Evolutionary conservation across 2,888 invertebrate genomes (phyloP), one percentile per base, ranked within the genome.

Genomic region (Mongoloraphidia duomilia): DNA sequence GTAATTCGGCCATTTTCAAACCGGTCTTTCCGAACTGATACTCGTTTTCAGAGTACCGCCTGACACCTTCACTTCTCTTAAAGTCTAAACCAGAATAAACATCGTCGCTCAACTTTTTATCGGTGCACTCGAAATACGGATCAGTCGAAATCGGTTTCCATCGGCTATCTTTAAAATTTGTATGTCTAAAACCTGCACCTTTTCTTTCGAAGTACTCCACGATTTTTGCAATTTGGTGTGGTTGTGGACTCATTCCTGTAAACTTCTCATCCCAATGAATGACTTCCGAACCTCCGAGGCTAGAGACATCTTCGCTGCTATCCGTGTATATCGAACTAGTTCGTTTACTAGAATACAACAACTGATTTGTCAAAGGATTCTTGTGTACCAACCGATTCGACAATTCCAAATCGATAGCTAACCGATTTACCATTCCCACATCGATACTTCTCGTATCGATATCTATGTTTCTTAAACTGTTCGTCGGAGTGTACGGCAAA

Each of bases 141-240:
- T 66, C 65, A 9, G 65, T 59, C 26, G 67, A 64, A 55, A 63
- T 65, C 9, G 65, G 56, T 50, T 64, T 65, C 53, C 63, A 57
- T 3, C 64, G 61, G 9, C 64, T 62, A 45, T 69, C 62, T 36
- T 66, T 66, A 36, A 65, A 65, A 9, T 69, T 65, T 2, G 72
- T 62, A 60, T 75, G 73, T 55, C 73, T 67, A 59, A 76, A 70
- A 54, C 71, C 73, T 33, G 75, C 77, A 45, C 80, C 80, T 63
- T 87, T 84, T 44, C 84, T 72, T 67, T 91, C 90, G 67, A 91
- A 90, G 66, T 90, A 90, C 60, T 90, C 89, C 34, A 91, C 90
- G 57, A 90, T 90, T 61, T 81, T 80, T 44, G 86, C 82, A 56
- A 89, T 89, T 78, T 55, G 80, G 74, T 55, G 79, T 76, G 57